Evolutionary conservation across 2,113 vertebrate species (phyloP).

Genomic region (Hiodon tergisus): DNA sequence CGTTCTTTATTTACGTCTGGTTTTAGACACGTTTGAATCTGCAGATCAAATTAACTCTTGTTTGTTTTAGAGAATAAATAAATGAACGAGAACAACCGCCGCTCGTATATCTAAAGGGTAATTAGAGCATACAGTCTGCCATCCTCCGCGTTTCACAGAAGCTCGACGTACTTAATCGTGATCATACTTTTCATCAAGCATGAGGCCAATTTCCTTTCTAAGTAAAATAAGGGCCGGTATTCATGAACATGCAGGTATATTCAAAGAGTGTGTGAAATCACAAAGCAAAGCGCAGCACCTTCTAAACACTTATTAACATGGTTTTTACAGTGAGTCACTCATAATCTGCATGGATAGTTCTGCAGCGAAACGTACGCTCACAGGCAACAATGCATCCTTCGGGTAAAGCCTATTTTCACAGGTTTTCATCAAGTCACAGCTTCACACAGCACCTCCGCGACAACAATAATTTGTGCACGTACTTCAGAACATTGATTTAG

Average conservation of each 20-base stretch:
- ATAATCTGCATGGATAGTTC: constrained; percentile 46
- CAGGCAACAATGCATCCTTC: constrained; percentile 4
- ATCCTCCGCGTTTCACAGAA: constrained; percentile 42
- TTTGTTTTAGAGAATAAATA: constrained; percentile 34
- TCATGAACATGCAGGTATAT: constrained; percentile 43
- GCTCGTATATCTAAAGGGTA: constrained; percentile 50
- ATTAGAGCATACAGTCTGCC: constrained; percentile 50
- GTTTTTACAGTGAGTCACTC: constrained; percentile 23
- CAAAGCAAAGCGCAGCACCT: constrained; percentile 47
- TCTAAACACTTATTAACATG: constrained; percentile 45
- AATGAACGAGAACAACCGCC: constrained; percentile 46
- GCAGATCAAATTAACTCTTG: constrained; percentile 49
- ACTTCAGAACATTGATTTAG: constrained; percentile 60
- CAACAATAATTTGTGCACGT: constrained; percentile 60
- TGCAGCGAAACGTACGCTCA: background rate
- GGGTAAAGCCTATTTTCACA: no score
- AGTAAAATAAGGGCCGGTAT: constrained; percentile 22
- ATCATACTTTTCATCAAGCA: constrained; percentile 45
- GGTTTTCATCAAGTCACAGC: constrained; percentile 61
- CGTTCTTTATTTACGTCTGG: constrained; percentile 68
- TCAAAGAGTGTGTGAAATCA: constrained; percentile 55
- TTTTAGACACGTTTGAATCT: constrained; percentile 37
- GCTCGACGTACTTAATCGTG: constrained; percentile 51
- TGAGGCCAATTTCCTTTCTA: constrained; percentile 41
- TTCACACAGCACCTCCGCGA: constrained; percentile 51